These are phyloP conservation scores for Tricholaema leucomelas DNA, from an alignment of 2,113 vertebrate genomes.

Conservation along the genomic window DNA sequence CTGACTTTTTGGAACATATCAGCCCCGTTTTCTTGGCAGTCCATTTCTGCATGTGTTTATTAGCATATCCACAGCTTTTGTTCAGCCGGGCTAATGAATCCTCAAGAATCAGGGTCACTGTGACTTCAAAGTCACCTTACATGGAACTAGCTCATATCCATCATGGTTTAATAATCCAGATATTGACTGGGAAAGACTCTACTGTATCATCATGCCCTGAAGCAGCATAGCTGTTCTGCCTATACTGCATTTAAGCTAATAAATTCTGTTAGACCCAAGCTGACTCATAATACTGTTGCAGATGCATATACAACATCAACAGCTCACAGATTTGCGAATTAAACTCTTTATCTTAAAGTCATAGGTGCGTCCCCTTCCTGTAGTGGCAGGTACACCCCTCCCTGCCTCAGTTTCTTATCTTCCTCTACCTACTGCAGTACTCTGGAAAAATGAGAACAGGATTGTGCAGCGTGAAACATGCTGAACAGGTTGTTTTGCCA, in stretches of 20 bases:
- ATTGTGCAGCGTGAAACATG: background rate
- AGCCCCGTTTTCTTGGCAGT: background rate
- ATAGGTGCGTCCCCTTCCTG: background rate
- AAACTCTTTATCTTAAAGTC: background rate
- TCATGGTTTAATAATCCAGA: slow-evolving; percentile 1
- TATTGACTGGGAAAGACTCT: background rate
- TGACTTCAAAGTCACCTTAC: background rate
- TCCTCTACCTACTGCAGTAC: background rate
- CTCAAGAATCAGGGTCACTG: background rate
- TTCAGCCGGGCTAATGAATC: background rate
- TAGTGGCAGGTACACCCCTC: background rate
- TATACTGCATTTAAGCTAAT: slow-evolving; percentile 8
- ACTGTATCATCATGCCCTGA: background rate
- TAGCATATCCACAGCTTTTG: background rate
- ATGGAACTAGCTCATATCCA: background rate
- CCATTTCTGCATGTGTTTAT: background rate
- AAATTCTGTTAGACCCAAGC: slow-evolving; percentile 9
- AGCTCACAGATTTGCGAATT: background rate
- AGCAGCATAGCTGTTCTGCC: background rate
- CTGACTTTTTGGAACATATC: background rate
- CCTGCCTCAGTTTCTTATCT: background rate
- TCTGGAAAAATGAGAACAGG: background rate
- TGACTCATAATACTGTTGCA: background rate
- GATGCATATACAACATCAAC: background rate
- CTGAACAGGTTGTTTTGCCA: background rate